Evolutionary conservation across 2,113 vertebrate genomes (phyloP).

Genomic region (Gymnorhina tibicen): DNA sequence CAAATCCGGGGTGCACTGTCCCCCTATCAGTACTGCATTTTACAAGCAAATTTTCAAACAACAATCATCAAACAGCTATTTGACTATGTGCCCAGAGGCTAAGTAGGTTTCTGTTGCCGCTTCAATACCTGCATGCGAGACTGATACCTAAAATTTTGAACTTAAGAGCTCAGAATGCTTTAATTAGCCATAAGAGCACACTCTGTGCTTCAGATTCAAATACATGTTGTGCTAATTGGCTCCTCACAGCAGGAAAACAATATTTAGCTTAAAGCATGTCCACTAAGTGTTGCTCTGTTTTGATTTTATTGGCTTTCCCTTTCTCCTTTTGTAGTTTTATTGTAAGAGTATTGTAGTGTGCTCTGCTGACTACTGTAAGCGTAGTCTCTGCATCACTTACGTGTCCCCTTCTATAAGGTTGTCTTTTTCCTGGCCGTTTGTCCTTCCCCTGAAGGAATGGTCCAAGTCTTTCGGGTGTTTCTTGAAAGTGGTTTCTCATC

Average conservation of each 20-base stretch:
- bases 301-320: neutral
- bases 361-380: neutral
- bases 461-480: neutral
- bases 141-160: slow-evolving; percentile 14
- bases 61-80: neutral
- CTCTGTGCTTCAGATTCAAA: neutral
- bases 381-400: neutral
- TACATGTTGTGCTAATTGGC: neutral
- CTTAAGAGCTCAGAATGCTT: neutral
- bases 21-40: neutral
- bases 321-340: neutral
- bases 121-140: neutral
- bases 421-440: neutral
- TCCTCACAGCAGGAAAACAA: neutral
- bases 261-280: neutral
- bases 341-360: neutral
- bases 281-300: neutral
- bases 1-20: neutral
- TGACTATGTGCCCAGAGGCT: neutral
- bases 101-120: neutral
- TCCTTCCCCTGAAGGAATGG: neutral
- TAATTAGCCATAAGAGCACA: neutral
- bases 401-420: neutral
- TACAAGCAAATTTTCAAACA: neutral
- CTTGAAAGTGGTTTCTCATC: neutral